These are phyloP conservation scores for Scaptomyza hsui DNA, from an alignment of 1,140 invertebrate species.

Conservation along the genomic window DNA sequence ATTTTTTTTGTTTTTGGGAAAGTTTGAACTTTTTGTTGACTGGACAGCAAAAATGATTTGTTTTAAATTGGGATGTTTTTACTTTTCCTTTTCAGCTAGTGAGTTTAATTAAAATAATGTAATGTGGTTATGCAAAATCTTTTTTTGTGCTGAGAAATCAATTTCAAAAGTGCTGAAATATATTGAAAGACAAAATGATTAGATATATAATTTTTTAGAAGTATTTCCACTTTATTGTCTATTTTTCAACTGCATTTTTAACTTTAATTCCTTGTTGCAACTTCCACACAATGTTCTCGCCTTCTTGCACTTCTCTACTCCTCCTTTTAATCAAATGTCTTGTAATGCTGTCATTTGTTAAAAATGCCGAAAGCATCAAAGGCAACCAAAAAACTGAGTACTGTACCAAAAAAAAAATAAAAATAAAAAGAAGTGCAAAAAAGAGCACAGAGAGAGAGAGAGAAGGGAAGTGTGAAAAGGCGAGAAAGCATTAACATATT, in stretches of 20 bases:
- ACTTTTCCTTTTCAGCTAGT: background rate
- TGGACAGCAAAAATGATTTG: constrained; percentile 16
- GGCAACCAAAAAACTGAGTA: background rate
- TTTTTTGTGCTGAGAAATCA: too few species aligned
- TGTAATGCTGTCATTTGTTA: background rate
- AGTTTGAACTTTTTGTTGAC: constrained; percentile 47
- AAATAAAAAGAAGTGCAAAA: constrained; percentile 1
- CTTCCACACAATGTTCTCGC: too few species aligned
- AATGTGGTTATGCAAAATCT: constrained; percentile 9
- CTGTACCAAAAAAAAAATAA: constrained; percentile 1
- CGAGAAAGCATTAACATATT: constrained; percentile 67
- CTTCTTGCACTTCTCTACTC: too few species aligned
- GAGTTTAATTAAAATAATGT: constrained; percentile 26
- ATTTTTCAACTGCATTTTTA: too few species aligned
- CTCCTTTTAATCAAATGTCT: background rate
- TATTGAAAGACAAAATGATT: too few species aligned
- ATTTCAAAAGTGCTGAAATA: too few species aligned
- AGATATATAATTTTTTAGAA: too few species aligned
- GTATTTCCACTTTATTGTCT: too few species aligned
- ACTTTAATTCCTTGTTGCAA: too few species aligned
- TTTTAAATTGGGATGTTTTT: background rate
- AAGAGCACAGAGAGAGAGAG: constrained; percentile 19
- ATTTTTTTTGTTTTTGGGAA: constrained; percentile 34
- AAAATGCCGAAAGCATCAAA: constrained; percentile 17
- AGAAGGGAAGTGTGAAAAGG: background rate